Evolutionary conservation across 1,140 invertebrate species (phyloP).

Genomic region (Drosophila subobscura): DNA sequence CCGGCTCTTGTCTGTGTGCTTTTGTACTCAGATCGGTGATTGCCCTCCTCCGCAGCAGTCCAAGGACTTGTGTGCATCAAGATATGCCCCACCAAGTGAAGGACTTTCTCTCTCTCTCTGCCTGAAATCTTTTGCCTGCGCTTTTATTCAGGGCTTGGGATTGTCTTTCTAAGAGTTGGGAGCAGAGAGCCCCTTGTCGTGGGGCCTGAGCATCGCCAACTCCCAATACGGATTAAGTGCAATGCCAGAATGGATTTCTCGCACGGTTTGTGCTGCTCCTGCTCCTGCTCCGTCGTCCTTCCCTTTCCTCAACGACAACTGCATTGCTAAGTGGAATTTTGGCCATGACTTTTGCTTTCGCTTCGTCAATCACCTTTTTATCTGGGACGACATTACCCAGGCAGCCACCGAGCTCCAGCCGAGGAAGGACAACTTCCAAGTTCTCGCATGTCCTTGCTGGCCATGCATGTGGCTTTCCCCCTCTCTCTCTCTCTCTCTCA

Average conservation of each 20-base stretch:
- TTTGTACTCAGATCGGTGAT: slow-evolving; percentile 34
- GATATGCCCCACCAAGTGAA: slow-evolving; percentile 4
- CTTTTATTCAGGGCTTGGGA: slow-evolving; percentile 9
- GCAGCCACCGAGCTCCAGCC: slow-evolving; percentile 46
- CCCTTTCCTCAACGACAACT: slow-evolving; percentile 54
- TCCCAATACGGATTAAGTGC: slow-evolving; percentile 53
- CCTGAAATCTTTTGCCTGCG: slow-evolving; percentile 6
- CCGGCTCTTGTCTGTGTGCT: slow-evolving; percentile 15
- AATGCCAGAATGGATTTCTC: slow-evolving; percentile 36
- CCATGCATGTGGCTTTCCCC: slow-evolving; percentile 1
- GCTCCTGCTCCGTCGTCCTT: background rate
- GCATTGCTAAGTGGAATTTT: slow-evolving; percentile 73
- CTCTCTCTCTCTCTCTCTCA: background rate
- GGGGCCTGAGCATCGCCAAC: slow-evolving; percentile 8
- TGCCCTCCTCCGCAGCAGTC: slow-evolving; percentile 2
- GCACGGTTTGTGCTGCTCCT: background rate
- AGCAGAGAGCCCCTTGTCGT: slow-evolving; percentile 5
- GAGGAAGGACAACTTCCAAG: slow-evolving; percentile 6
- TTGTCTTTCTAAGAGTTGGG: slow-evolving; percentile 1
- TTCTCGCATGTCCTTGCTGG: slow-evolving; percentile 51
- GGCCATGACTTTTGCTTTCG: slow-evolving; percentile 79
- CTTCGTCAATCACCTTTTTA: slow-evolving; percentile 80
- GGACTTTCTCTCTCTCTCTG: slow-evolving; percentile 12
- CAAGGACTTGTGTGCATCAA: background rate
- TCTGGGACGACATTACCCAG: slow-evolving; percentile 72